Evolutionary conservation across 2,888 invertebrate genomes (phyloP).

Genomic region (Taenaris catops): DNA sequence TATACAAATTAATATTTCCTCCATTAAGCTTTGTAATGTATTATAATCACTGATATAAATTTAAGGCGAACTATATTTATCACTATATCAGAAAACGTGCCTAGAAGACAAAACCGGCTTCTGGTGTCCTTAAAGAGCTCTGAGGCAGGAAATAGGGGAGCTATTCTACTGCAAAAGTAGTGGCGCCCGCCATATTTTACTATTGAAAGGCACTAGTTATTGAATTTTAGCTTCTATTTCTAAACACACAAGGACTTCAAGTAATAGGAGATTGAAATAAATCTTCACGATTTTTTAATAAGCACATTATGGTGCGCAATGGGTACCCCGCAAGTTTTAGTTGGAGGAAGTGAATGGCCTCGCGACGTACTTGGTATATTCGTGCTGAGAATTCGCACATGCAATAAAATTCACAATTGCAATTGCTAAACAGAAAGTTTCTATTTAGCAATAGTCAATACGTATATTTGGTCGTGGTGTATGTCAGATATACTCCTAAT

Average conservation of each 20-base stretch:
- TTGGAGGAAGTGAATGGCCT: constrained; percentile 58
- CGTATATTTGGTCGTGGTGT: no score
- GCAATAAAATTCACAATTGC: constrained; percentile 18
- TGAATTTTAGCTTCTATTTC: constrained; percentile 10
- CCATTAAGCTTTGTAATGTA: no score
- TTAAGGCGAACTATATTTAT: constrained; percentile 7
- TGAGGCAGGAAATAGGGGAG: constrained; percentile 45
- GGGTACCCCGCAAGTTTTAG: constrained; percentile 30
- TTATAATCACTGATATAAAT: no score
- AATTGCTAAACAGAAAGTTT: constrained; percentile 23
- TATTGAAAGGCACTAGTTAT: not conserved
- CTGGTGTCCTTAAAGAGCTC: constrained; percentile 32
- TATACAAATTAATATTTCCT: no score
- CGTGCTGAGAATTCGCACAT: constrained; percentile 50
- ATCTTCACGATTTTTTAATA: constrained; percentile 25
- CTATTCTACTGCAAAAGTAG: constrained; percentile 31
- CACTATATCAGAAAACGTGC: constrained; percentile 23
- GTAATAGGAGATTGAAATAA: constrained; percentile 6
- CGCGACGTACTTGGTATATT: constrained; percentile 52
- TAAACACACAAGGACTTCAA: constrained; percentile 1
- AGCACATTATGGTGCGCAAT: constrained; percentile 25
- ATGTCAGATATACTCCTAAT: no score
- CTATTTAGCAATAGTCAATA: constrained; percentile 18
- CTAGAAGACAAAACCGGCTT: constrained; percentile 31
- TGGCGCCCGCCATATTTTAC: constrained; percentile 17